Evolutionary conservation across 2,888 invertebrate species (phyloP).

Genomic region (Campoplex nolae): DNA sequence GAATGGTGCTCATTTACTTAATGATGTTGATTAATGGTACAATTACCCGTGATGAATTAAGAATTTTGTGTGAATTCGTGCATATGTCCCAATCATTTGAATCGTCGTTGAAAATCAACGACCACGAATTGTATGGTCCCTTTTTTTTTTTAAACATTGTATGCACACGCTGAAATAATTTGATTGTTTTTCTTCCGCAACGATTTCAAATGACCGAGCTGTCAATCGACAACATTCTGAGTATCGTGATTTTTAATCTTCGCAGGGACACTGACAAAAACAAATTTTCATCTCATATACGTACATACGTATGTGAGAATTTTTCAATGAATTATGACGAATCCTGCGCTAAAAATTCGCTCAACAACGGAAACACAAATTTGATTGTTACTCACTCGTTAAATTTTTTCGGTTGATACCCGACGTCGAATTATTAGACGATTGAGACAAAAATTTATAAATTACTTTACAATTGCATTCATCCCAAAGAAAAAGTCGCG

Average conservation of each 20-base stretch:
- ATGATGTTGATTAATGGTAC: background rate
- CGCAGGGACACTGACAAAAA: slow-evolving; percentile 40
- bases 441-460: slow-evolving; percentile 13
- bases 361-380: slow-evolving; percentile 12
- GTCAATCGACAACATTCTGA: slow-evolving; percentile 40
- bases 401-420: slow-evolving; percentile 34
- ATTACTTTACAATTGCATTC: background rate
- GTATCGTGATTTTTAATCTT: slow-evolving; percentile 31
- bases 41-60: background rate
- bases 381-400: slow-evolving; percentile 6
- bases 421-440: slow-evolving; percentile 10
- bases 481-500: slow-evolving; percentile 11
- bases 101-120: background rate
- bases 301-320: background rate
- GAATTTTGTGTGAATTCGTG: background rate
- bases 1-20: background rate
- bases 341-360: background rate
- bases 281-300: slow-evolving; percentile 13
- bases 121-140: background rate
- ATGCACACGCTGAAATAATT: background rate
- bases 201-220: slow-evolving; percentile 6
- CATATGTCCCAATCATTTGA: background rate
- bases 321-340: too few relatives aligned
- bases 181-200: slow-evolving; percentile 11
- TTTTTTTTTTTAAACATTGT: background rate